These are phyloP conservation scores for Ceyx melanurus DNA, from an alignment of 2,113 vertebrate species.

Conservation along the genomic window DNA sequence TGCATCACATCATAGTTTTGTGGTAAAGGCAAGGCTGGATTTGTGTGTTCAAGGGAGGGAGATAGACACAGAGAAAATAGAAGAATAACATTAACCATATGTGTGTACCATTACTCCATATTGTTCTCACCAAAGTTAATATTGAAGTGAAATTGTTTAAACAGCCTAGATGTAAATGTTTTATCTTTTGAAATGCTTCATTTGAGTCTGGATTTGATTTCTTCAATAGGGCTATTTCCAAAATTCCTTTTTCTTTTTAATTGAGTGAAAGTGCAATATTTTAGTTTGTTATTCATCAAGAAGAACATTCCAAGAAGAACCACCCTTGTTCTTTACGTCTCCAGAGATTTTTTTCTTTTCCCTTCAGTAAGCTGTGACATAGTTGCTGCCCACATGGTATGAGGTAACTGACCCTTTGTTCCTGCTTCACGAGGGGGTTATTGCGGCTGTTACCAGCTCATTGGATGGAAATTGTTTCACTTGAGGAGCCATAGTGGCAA, in stretches of 20 bases:
- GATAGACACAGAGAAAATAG: accelerated
- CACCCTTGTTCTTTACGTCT: background rate
- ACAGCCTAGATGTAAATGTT: background rate
- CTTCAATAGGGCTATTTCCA: background rate
- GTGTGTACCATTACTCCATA: background rate
- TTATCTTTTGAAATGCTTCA: background rate
- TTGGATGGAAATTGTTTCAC: too few species aligned
- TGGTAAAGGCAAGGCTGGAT: background rate
- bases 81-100: background rate
- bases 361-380: background rate
- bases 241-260: background rate
- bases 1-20: background rate
- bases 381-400: too few species aligned
- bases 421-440: too few species aligned
- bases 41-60: background rate
- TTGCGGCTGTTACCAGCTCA: too few species aligned
- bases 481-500: too few species aligned
- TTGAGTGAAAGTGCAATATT: background rate
- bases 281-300: background rate
- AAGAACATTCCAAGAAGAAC: background rate
- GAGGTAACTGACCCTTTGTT: too few species aligned
- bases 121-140: background rate
- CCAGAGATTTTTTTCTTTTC: background rate
- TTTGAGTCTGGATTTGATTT: background rate
- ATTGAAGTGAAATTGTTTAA: background rate